Base-by-base conservation (phyloP, 2,888 invertebrate species). In the Polydrusus cervinus region DNA sequence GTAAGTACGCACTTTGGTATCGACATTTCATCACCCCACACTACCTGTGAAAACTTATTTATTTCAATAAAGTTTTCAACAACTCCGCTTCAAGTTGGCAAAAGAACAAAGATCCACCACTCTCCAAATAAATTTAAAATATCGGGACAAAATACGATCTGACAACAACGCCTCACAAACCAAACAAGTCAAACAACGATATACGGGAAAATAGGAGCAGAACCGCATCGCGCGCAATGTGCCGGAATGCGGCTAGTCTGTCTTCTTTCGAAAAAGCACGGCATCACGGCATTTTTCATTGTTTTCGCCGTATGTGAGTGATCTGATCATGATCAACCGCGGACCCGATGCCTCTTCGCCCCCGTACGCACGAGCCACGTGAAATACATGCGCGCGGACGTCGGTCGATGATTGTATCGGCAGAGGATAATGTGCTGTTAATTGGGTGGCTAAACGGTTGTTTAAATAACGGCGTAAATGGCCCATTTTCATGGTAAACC, bases 331-430 rank as follows among this genome's bases (percentile, higher is more conserved):
- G n/a, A 62, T 62, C 62, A 62, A 49, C 64, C 49, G 45, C 45
- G 30, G 49, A 51, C n/a, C 14, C 49, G 14, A 51, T 38, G 53
- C 40, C 53, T 16, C 16, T 0, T 34, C 49, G 57, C 65, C 66
- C 66, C 72, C 66, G 60, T 57, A 72, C 66, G 57, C 72, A 72
- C 55, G 14, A 3, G 34, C 71, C 71, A 65, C 65, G 71, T 71
- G 71, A 71, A 71, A 65, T 38, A 43, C 65, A 71, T 71, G 65
- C 65, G 71, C 71, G 34, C 65, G 10, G 30, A 71, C 55, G 65
- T 71, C 60, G 72, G 66, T 66, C 66, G 72, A 72, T 72, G 53
- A 47, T 71, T 71, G 51, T 38, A 49, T 70, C 70, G 51, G 62
- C 49, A 1, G 5, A 51, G 9, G 47, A 70, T 66, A 66, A 66